Percentiles rank a stretch among this genome's conserved stretches.
Evolutionary conservation across 2,888 invertebrate species (phyloP).

Genomic region (Parapristionchus giblindavisi): DNA sequence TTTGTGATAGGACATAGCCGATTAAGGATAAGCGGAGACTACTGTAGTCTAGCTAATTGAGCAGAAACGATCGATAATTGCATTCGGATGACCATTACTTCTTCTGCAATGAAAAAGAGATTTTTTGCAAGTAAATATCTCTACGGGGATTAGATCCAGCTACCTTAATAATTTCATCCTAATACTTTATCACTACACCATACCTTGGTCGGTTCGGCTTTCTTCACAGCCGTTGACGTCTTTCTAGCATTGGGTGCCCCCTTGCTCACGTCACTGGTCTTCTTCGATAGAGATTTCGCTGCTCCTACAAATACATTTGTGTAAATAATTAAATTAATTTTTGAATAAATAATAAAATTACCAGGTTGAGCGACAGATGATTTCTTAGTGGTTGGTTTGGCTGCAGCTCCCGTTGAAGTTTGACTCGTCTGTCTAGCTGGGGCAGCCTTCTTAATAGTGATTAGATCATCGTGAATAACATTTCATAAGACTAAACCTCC

Average conservation of each 20-base stretch:
- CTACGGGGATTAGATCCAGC: background rate
- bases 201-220: slow-evolving; percentile 44
- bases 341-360: too few relatives aligned
- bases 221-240: slow-evolving; percentile 65
- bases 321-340: too few relatives aligned
- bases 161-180: background rate
- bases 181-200: background rate
- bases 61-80: slow-evolving; percentile 8
- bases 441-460: slow-evolving; percentile 16
- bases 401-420: slow-evolving; percentile 15
- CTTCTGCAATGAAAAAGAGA: slow-evolving; percentile 13
- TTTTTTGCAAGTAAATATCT: too few relatives aligned
- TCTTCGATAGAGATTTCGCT: slow-evolving; percentile 57
- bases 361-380: slow-evolving; percentile 48
- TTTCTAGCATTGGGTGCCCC: slow-evolving; percentile 52
- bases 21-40: slow-evolving; percentile 10
- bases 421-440: slow-evolving; percentile 35
- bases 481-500: too few relatives aligned
- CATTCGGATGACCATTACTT: background rate
- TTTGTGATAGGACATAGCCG: too few relatives aligned
- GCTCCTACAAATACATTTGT: too few relatives aligned
- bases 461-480: too few relatives aligned
- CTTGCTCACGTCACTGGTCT: slow-evolving; percentile 59
- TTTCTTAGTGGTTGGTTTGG: slow-evolving; percentile 52
- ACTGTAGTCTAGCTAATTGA: slow-evolving; percentile 13